Conservation (phyloP, 2,888 invertebrate genomes). For the Heliconius hortense region DNA sequence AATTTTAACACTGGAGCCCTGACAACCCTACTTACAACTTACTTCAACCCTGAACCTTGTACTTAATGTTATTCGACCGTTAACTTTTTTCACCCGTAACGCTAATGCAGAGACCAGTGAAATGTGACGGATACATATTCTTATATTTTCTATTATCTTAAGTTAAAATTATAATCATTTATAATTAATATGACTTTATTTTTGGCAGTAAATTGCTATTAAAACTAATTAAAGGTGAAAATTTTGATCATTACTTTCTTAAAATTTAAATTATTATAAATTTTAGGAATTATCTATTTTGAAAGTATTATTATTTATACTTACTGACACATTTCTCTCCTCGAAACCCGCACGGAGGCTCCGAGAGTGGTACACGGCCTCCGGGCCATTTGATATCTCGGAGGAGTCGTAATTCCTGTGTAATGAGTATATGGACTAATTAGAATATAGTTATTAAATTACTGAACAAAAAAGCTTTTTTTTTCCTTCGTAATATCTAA, state of each 20-base stretch:
- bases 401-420: slow-evolving; percentile 88
- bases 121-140: slow-evolving; percentile 51
- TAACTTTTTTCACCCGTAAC: slow-evolving; percentile 61
- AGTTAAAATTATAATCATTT: background rate
- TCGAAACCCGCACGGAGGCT: slow-evolving; percentile 94
- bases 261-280: background rate
- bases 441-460: background rate
- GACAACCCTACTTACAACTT: slow-evolving; percentile 7
- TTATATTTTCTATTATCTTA: slow-evolving; percentile 56
- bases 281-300: slow-evolving; percentile 44
- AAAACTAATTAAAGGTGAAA: no score
- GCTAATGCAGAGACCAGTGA: slow-evolving; percentile 47
- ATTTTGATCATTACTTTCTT: no score
- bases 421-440: slow-evolving; percentile 21
- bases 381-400: slow-evolving; percentile 90
- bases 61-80: slow-evolving; percentile 63
- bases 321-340: slow-evolving; percentile 95
- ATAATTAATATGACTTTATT: background rate
- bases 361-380: slow-evolving; percentile 89
- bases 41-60: slow-evolving; percentile 59
- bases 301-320: slow-evolving; percentile 58
- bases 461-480: no score
- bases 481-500: no score
- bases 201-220: background rate
- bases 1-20: background rate